phyloP scores from a whole-genome alignment of 2,113 vertebrate genomes.

The Stegostoma tigrinum region DNA sequence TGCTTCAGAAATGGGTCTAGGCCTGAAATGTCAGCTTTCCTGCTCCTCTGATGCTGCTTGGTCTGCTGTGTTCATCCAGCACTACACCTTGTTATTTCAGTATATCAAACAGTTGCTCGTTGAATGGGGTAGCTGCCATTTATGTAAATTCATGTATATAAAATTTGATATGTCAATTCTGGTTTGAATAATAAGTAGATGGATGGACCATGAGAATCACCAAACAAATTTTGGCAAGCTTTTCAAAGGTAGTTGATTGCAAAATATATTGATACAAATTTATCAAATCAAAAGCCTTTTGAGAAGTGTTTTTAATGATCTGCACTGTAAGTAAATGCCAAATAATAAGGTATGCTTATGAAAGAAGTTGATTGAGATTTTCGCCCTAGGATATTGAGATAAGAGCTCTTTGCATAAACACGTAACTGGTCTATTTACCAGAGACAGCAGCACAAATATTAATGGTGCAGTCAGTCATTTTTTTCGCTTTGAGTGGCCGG shows the following conservation, averaged over 20 bases:
- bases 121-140: neutral
- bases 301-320: neutral
- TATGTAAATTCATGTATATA: neutral
- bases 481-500: neutral
- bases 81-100: too few relatives aligned
- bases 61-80: too few relatives aligned
- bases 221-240: neutral
- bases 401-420: neutral
- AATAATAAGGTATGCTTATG: neutral
- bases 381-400: neutral
- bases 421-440: neutral
- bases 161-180: neutral
- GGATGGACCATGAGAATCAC: neutral
- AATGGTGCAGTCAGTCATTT: too few relatives aligned
- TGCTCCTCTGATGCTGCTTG: too few relatives aligned
- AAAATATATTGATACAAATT: neutral
- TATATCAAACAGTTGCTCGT: neutral
- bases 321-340: neutral
- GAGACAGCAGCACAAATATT: neutral
- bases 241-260: neutral
- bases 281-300: neutral
- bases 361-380: slow-evolving; percentile 10
- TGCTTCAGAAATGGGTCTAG: too few relatives aligned
- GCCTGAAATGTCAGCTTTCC: too few relatives aligned
- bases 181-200: neutral